A percentile compares a stretch with the other conserved stretches of the same genome.
Conservation (phyloP, 2,113 vertebrate genomes). For the Leptodactylus fuscus region DNA sequence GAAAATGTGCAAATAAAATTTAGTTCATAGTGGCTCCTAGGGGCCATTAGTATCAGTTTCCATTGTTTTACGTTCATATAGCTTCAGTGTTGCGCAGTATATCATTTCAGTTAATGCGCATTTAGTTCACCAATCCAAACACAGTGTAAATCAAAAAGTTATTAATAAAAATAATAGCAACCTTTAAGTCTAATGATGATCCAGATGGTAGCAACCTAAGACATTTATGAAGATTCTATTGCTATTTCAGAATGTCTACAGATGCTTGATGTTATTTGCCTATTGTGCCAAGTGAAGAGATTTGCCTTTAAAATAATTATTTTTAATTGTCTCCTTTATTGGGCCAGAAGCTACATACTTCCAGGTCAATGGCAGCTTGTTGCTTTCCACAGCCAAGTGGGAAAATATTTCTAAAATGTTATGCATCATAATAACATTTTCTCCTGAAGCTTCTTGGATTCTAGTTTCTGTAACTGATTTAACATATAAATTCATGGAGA, state of each 20-base stretch:
- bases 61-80: neutral
- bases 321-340: constrained; percentile 49
- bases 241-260: neutral
- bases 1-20: too few relatives aligned
- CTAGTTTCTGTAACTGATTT: constrained; percentile 72
- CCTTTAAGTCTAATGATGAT: neutral
- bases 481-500: constrained; percentile 81
- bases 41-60: too few relatives aligned
- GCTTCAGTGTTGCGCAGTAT: neutral
- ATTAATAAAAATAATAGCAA: neutral
- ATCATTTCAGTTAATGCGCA: neutral
- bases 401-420: constrained; percentile 72
- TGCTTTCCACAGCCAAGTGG: constrained; percentile 66
- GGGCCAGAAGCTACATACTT: constrained; percentile 61
- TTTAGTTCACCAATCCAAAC: neutral
- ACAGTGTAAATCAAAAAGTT: too few relatives aligned
- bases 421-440: constrained; percentile 65
- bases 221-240: neutral
- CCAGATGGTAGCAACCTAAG: constrained; percentile 4
- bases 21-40: too few relatives aligned
- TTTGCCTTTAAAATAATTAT: constrained; percentile 56
- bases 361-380: constrained; percentile 60
- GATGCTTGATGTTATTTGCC: constrained; percentile 38
- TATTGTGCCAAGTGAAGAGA: constrained; percentile 47
- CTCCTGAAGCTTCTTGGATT: constrained; percentile 71